phyloP scores from a whole-genome alignment of 2,888 invertebrate genomes.

The Tetragnatha montana region DNA sequence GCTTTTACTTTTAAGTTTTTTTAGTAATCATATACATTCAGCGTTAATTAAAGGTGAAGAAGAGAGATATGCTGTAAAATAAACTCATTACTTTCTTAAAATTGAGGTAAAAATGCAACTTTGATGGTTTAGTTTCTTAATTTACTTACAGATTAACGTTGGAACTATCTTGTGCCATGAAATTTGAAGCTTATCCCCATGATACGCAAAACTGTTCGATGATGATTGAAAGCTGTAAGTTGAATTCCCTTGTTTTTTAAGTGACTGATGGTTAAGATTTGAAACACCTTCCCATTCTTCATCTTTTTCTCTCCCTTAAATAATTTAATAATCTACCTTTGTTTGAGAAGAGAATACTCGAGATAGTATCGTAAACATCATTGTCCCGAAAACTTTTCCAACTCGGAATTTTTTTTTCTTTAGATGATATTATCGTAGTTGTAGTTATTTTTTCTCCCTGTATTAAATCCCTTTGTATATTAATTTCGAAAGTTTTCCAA shows the following conservation, averaged over 20 bases:
- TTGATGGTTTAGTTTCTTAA: too few species aligned
- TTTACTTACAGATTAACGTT: conserved; percentile 83
- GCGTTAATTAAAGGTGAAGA: too few species aligned
- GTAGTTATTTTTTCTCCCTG: too few species aligned
- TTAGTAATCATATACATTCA: background rate
- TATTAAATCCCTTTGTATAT: too few species aligned
- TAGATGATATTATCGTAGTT: too few species aligned
- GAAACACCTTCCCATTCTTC: background rate
- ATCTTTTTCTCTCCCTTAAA: background rate
- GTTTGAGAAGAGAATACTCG: background rate
- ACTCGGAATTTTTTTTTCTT: too few species aligned
- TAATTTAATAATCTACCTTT: background rate
- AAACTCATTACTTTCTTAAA: too few species aligned
- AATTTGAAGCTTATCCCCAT: conserved; percentile 93
- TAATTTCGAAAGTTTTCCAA: too few species aligned
- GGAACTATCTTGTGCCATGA: conserved; percentile 94
- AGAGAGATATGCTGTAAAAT: too few species aligned
- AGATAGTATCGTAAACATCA: too few species aligned
- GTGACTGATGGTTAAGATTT: background rate
- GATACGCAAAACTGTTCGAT: conserved; percentile 94
- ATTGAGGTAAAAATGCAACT: too few species aligned
- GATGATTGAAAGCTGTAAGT: conserved; percentile 96
- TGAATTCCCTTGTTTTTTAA: conserved; percentile 65
- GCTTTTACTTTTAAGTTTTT: background rate
- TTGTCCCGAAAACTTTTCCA: too few species aligned